A percentile compares a stretch with the other conserved stretches of the same genome.
These are phyloP conservation scores for Drosophila vallismaia DNA, from an alignment of 2,888 invertebrate genomes.

Conservation along the genomic window DNA sequence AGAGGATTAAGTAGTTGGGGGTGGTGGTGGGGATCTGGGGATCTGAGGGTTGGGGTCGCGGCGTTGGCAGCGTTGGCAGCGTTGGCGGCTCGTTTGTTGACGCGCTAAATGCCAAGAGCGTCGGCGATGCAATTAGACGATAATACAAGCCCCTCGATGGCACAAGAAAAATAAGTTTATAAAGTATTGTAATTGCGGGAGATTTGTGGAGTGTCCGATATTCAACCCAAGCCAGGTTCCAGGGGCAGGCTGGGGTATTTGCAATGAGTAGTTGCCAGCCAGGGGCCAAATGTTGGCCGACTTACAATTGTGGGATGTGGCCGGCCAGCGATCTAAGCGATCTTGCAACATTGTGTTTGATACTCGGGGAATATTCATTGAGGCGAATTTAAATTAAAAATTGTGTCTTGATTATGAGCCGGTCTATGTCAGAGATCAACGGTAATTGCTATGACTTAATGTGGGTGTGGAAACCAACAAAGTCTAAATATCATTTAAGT, in stretches of 20 bases:
- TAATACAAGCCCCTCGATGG: constrained; percentile 55
- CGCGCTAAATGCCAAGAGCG: constrained; percentile 75
- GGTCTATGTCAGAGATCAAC: constrained; percentile 25
- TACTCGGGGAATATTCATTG: constrained; percentile 34
- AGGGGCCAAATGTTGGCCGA: constrained; percentile 50
- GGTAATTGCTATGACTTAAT: constrained; percentile 31
- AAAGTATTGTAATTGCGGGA: constrained; percentile 47
- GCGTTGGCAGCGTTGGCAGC: constrained; percentile 71
- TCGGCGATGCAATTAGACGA: constrained; percentile 74
- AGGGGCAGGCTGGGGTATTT: constrained; percentile 31
- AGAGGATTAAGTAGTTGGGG: constrained; percentile 13
- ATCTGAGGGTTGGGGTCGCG: constrained; percentile 34
- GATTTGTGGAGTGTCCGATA: constrained; percentile 38
- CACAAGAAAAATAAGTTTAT: constrained; percentile 41
- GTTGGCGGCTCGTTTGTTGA: constrained; percentile 77
- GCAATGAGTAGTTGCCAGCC: constrained; percentile 47
- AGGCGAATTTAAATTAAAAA: constrained; percentile 56
- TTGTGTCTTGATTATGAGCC: constrained; percentile 39
- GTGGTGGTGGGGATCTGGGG: background rate
- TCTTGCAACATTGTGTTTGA: constrained; percentile 58
- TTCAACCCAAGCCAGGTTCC: background rate
- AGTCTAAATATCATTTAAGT: constrained; percentile 15
- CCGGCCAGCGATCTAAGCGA: constrained; percentile 30
- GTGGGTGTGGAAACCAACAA: constrained; percentile 37
- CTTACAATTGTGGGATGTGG: constrained; percentile 25